These are phyloP conservation scores for Spodoptera litura DNA, from an alignment of 1,140 invertebrate genomes.

Conservation along the genomic window DNA sequence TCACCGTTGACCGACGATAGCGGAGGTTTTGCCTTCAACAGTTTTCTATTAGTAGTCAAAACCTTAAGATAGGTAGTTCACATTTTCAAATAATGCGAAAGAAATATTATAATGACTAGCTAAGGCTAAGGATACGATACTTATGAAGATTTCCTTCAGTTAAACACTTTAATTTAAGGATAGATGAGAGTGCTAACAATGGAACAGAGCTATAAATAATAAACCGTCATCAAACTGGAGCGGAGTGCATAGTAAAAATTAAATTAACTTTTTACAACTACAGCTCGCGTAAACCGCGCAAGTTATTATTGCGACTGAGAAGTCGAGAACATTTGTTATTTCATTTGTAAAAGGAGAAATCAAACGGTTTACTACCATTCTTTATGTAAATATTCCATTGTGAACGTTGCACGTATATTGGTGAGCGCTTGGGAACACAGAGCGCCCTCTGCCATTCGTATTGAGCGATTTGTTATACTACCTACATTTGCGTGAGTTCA, in stretches of 20 bases:
- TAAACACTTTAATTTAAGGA: slow-evolving; percentile 12
- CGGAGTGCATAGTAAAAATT: slow-evolving; percentile 54
- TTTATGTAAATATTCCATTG: slow-evolving; percentile 61
- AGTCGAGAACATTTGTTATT: slow-evolving; percentile 52
- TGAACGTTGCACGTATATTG: slow-evolving; percentile 36
- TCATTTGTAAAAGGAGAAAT: slow-evolving; percentile 58
- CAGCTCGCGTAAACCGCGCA: slow-evolving; percentile 36
- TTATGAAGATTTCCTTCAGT: slow-evolving; percentile 13
- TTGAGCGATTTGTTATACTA: slow-evolving; percentile 46
- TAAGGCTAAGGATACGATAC: not conserved
- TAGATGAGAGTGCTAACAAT: slow-evolving; percentile 41
- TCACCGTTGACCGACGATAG: no score
- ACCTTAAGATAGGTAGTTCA: no score
- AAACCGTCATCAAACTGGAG: slow-evolving; percentile 43
- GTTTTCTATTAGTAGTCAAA: no score
- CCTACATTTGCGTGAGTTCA: not conserved
- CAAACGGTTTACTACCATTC: slow-evolving; percentile 55
- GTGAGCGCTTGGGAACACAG: slow-evolving; percentile 25
- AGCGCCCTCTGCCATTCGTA: slow-evolving; percentile 19
- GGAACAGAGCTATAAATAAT: slow-evolving; percentile 49
- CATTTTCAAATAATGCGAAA: no score
- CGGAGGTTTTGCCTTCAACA: no score
- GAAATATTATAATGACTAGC: not conserved
- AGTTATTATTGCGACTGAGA: slow-evolving; percentile 52
- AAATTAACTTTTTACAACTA: slow-evolving; percentile 54